phyloP scores from a whole-genome alignment of 2,113 vertebrate genomes.

The Daphoenositta chrysoptera region DNA sequence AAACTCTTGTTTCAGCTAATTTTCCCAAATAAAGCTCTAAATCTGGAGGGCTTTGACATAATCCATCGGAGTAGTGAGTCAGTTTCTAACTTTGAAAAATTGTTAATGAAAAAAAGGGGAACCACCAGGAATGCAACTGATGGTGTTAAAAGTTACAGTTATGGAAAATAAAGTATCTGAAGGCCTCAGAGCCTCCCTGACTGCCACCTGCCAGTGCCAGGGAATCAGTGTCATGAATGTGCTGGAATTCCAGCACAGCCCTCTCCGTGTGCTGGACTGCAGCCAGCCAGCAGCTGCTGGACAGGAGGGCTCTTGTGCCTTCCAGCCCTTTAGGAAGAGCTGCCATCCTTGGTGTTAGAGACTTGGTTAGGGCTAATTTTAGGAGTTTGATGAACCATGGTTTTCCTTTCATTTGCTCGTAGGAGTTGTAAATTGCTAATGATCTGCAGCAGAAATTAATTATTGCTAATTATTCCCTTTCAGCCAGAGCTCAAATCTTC shows the following conservation, averaged over 20 bases:
- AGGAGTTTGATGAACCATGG: conserved; percentile 13
- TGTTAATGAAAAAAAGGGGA: neutral
- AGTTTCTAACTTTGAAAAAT: neutral
- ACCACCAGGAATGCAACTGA: rapidly evolving
- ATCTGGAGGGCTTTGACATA: neutral
- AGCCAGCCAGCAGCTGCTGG: neutral
- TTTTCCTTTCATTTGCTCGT: conserved; percentile 43
- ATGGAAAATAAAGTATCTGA: neutral
- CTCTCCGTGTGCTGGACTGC: rapidly evolving
- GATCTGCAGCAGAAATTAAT: conserved; percentile 49
- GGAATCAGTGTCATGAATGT: neutral
- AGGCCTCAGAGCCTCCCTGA: neutral
- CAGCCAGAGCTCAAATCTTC: neutral
- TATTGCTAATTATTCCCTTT: conserved; percentile 47
- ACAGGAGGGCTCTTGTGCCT: neutral
- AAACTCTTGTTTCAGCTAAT: neutral
- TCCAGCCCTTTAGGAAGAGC: neutral
- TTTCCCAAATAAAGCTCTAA: neutral
- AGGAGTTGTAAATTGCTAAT: conserved; percentile 20
- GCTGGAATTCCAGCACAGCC: neutral
- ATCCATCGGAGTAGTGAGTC: neutral
- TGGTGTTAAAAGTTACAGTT: neutral
- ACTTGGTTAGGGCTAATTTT: neutral
- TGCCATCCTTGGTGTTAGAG: neutral
- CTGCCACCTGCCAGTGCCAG: neutral